Percentiles rank a stretch among this genome's conserved stretches.
phyloP scores from a whole-genome alignment of 2,113 vertebrate species.

The Gymnorhina tibicen region DNA sequence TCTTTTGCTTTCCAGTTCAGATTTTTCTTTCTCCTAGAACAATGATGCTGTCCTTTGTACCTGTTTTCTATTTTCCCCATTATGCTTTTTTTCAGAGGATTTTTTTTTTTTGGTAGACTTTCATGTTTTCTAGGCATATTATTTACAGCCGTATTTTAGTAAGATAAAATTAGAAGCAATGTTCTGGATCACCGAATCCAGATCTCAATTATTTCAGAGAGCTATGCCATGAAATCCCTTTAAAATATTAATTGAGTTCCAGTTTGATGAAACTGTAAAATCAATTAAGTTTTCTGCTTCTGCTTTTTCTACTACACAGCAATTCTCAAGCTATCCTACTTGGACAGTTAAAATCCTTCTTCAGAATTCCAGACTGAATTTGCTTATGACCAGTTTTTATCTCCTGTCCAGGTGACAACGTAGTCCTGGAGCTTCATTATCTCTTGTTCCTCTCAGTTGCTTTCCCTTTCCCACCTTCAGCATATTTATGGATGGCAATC shows the following conservation, averaged over 20 bases:
- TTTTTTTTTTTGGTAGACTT: neutral
- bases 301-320: neutral
- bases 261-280: conserved; percentile 38
- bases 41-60: neutral
- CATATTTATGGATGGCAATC: neutral
- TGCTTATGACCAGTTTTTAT: neutral
- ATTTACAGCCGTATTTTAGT: conserved; percentile 27
- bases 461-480: neutral
- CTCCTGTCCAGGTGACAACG: neutral
- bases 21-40: neutral
- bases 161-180: conserved; percentile 27
- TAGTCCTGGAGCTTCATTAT: neutral
- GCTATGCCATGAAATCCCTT: conserved; percentile 18
- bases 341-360: neutral
- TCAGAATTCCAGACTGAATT: neutral
- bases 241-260: conserved; percentile 54
- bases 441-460: neutral
- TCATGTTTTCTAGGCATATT: neutral
- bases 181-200: conserved; percentile 37
- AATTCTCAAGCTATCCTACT: neutral
- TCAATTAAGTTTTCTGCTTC: neutral
- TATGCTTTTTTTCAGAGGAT: neutral
- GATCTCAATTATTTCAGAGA: conserved; percentile 25
- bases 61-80: neutral
- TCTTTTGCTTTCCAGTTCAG: neutral